These are phyloP conservation scores for Hippoglossus stenolepis DNA, from an alignment of 2,113 vertebrate genomes.

Conservation along the genomic window DNA sequence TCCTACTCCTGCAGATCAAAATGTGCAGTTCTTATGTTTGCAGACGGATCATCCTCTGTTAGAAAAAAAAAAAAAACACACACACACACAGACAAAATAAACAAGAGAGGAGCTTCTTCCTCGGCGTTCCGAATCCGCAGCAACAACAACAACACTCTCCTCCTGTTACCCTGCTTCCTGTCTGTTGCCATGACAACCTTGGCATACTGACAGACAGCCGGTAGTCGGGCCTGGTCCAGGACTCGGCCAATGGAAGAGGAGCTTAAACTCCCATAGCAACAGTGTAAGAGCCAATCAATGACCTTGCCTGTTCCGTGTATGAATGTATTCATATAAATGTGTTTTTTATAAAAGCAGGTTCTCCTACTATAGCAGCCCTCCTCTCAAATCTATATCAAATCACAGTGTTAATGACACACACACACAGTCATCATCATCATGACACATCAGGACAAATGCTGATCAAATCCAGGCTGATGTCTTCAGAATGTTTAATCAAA, in stretches of 20 bases:
- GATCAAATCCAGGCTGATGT: background rate
- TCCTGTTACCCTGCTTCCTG: conserved; percentile 65
- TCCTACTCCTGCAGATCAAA: conserved; percentile 23
- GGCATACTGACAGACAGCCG: conserved; percentile 63
- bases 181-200: conserved; percentile 72
- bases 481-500: background rate
- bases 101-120: conserved; percentile 29
- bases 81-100: background rate
- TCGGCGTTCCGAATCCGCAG: conserved; percentile 26
- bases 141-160: conserved; percentile 46
- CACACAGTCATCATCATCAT: no score
- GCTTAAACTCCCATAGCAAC: conserved; percentile 80
- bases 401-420: background rate
- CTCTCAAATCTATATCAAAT: background rate
- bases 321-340: conserved; percentile 17
- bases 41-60: conserved; percentile 47
- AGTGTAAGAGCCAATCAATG: conserved; percentile 76
- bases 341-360: background rate
- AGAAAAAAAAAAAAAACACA: no score
- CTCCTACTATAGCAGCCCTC: background rate
- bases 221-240: conserved; percentile 4
- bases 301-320: conserved; percentile 15
- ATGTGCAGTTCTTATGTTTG: conserved; percentile 27
- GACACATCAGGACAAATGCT: background rate
- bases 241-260: conserved; percentile 65